Conservation (phyloP, 2,888 invertebrate genomes). For the Acleris sparsana region DNA sequence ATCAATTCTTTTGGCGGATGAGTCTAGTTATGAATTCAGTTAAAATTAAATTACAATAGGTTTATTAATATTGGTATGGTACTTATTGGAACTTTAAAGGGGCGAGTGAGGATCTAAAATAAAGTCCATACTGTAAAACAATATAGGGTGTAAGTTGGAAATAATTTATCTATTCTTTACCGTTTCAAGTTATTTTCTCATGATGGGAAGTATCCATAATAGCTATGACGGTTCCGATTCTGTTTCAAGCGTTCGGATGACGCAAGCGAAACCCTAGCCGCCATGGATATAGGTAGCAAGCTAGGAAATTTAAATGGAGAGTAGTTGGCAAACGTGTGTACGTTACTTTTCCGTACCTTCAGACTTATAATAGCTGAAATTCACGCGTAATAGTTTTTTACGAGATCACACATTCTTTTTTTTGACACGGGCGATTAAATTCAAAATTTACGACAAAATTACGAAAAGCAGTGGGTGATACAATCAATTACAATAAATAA, state of each 20-base stretch:
- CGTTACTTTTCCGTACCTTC: neutral
- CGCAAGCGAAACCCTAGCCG: constrained; percentile 26
- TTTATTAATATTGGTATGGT: too few relatives aligned
- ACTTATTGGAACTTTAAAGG: too few relatives aligned
- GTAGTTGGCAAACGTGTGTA: constrained; percentile 13
- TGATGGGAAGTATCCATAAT: too few relatives aligned
- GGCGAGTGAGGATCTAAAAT: too few relatives aligned
- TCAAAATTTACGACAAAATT: constrained; percentile 22
- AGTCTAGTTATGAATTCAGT: too few relatives aligned
- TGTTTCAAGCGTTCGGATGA: constrained; percentile 21
- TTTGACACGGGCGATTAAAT: neutral
- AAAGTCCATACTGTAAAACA: too few relatives aligned
- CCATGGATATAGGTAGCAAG: neutral
- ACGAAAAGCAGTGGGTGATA: constrained; percentile 25
- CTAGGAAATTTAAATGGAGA: constrained; percentile 23
- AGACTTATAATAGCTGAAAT: constrained; percentile 5
- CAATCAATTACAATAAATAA: constrained; percentile 66
- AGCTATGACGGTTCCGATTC: constrained; percentile 1
- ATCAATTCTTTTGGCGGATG: too few relatives aligned
- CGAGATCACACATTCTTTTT: neutral
- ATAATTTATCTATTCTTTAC: too few relatives aligned
- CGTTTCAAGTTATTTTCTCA: too few relatives aligned
- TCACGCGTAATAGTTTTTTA: neutral
- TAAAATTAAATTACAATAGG: too few relatives aligned
- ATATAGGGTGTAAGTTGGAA: too few relatives aligned